Base-by-base conservation (phyloP, 1,140 invertebrate genomes). In the Pygmarrhopalites habei region DNA sequence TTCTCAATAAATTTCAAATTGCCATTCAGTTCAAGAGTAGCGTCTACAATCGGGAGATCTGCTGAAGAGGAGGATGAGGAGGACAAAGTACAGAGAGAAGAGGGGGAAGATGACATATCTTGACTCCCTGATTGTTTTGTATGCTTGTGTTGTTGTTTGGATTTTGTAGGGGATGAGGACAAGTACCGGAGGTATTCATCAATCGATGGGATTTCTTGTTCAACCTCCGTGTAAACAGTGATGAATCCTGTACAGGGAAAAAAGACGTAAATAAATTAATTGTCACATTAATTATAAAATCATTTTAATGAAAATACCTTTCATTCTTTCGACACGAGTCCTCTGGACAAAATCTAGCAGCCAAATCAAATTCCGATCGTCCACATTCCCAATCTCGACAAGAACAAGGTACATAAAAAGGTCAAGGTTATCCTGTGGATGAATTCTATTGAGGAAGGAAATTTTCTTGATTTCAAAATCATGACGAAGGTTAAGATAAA, bases 371-470 rank as follows among this genome's bases (percentile, higher is more conserved):
- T 65, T 71, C 3, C 51, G 46, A 17, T 65, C 64, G 15, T 62
- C 46, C 5, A 79, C 72, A 29, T 67, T 71, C 1, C 68, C 63
- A 65, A 77, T 78, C 49, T 79, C 77, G 3, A 75, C 77, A n/a
- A 79, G 67, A 12, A 79, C 72, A 2, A 80, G 62, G 67, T 80
- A 80, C 72, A 74, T 77, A 67, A 79, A 80, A 39, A 78, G 70
- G 51, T 75, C 73, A 14, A 76, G 53, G 51, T 74, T 72, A 49
- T 74, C 69, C 7, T 47, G 51, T 0, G 77, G 77, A 2, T 72
- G 70, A 21, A 76, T 66, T 19, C 78, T 69, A 21, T 73, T 72
- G 60, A 75, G 78, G 58, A 79, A 76, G 23, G 72, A 72, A 10
- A 80, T 75, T 56, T 74, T 68, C 5, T 71, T 66, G 2, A 79